Evolutionary conservation across 2,113 vertebrate genomes (phyloP), one percentile per base, ranked within the genome.

Genomic region (Pimephales promelas): DNA sequence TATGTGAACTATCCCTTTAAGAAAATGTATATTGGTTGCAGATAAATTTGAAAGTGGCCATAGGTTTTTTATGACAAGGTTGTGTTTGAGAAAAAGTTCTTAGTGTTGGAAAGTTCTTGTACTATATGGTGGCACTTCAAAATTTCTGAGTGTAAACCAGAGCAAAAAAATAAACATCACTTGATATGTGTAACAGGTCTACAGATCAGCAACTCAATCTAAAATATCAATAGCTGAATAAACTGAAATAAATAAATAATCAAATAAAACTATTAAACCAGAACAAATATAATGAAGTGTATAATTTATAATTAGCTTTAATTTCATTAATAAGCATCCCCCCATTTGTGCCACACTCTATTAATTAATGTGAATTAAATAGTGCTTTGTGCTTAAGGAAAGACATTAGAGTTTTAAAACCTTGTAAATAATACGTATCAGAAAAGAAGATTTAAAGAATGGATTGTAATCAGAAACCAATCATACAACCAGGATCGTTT

Each of bases 401-500:
- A 61, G n/a, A 61, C 7, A 22, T 54, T 2, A 18, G 14, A 52
- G n/a, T 59, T 24, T 24, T 10, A 59, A 59, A 59, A n/a, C 22
- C 10, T 59, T 59, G 9, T 26, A 20, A 54, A 54, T 54, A 54
- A 22, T 54, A 7, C 20, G 6, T 20, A 40, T 22, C 34, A 40
- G 66, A n/a, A 70, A 11, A 2, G 34, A 40, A 40, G 64, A 22
- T 20, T 36, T 68, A 40, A 68, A 10, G 18, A 40, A 70, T 11
- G 20, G 13, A 24, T 31, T 24, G 14, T 10, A 28, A 49, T 47
- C 47, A 77, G 11, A 77, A 57, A 40, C 11, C 31, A 77, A 5
- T 87, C 81, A 45, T 75, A 88, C 22, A 3, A 40, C 78, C 61
- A 78, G 57, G 18, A 59, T 88, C 83, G 74, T 68, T 85, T 91